These are phyloP conservation scores for Magallana angulata DNA, from an alignment of 1,140 invertebrate species.

Conservation along the genomic window DNA sequence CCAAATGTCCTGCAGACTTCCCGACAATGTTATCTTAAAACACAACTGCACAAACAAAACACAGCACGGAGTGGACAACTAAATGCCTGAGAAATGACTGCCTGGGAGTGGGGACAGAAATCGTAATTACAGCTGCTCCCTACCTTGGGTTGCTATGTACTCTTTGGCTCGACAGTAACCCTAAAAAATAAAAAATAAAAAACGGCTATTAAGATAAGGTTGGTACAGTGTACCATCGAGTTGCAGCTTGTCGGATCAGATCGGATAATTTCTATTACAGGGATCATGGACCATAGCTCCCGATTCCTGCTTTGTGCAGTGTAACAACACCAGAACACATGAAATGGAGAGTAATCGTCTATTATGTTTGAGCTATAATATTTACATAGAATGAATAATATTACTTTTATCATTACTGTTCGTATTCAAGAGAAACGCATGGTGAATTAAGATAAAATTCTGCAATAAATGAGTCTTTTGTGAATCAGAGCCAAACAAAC, in stretches of 20 bases:
- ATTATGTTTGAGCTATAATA: background rate
- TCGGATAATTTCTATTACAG: background rate
- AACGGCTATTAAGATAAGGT: background rate
- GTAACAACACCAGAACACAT: too few species aligned
- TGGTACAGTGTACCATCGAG: background rate
- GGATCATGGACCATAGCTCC: too few species aligned
- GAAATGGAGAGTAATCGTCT: background rate
- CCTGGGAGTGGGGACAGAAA: background rate
- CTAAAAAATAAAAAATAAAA: conserved; percentile 46
- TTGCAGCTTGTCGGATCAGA: background rate
- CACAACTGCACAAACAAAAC: conserved; percentile 8
- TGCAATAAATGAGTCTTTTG: too few species aligned
- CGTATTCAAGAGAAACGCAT: too few species aligned
- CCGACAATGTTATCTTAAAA: background rate
- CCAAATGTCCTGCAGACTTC: conserved; percentile 1
- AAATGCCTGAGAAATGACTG: background rate
- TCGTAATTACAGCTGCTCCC: conserved; percentile 24
- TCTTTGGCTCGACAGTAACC: conserved; percentile 68
- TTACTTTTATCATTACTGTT: too few species aligned
- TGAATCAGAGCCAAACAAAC: too few species aligned
- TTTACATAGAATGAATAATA: background rate
- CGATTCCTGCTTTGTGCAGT: too few species aligned
- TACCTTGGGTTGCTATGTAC: conserved; percentile 74
- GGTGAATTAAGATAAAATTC: too few species aligned
- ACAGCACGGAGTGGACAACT: background rate